Conservation (phyloP, 2,797 vertebrate species). For the Lepus townsendii region DNA sequence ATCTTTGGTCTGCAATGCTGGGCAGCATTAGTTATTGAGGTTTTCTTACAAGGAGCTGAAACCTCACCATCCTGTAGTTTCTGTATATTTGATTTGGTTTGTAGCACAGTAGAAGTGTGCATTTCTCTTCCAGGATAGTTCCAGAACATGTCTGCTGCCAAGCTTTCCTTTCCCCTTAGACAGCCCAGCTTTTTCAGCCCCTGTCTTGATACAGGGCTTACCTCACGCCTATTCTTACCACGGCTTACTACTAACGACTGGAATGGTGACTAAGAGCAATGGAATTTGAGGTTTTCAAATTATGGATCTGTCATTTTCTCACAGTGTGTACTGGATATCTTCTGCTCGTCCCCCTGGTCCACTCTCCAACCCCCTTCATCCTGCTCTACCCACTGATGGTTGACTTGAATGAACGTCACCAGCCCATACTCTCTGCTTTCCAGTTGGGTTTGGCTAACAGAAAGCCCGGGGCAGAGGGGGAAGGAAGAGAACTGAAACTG, state of each 20-base stretch:
- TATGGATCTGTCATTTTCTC: background rate
- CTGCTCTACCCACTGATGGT: background rate
- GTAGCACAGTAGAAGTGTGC: background rate
- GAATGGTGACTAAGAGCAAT: background rate
- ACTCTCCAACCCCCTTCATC: background rate
- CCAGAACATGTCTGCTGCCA: background rate
- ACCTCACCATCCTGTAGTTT: background rate
- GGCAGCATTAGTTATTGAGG: background rate
- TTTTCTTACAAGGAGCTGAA: background rate
- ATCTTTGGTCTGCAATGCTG: background rate
- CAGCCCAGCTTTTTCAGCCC: background rate
- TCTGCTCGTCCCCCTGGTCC: background rate
- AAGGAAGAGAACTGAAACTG: background rate
- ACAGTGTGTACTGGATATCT: background rate
- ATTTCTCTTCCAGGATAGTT: background rate
- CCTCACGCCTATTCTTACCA: background rate
- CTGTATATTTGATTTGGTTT: background rate
- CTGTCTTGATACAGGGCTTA: background rate
- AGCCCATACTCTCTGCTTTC: background rate
- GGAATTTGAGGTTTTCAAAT: background rate
- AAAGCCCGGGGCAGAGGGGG: background rate
- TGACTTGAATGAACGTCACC: background rate
- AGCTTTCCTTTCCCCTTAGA: background rate
- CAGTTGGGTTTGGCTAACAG: background rate
- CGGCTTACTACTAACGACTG: background rate